phyloP scores from a whole-genome alignment of 2,888 invertebrate genomes.

The Uloborus plumipes region DNA sequence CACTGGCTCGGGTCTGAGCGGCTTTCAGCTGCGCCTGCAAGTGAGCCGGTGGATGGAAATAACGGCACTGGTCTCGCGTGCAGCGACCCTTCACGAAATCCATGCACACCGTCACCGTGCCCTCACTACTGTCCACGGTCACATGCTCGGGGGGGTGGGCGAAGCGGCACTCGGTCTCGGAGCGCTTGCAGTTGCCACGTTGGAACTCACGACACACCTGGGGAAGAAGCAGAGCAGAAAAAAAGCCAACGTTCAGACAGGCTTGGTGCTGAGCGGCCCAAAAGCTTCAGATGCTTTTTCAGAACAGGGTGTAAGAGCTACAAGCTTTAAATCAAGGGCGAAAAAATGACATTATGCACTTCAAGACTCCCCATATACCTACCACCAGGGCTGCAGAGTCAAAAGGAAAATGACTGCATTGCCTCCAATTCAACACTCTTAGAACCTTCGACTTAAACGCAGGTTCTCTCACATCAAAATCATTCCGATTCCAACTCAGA shows the following conservation, averaged over 20 bases:
- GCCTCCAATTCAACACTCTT: too few relatives aligned
- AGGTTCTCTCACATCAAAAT: too few relatives aligned
- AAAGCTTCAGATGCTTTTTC: background rate
- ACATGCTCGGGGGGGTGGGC: conserved; percentile 97
- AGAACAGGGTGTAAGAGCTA: too few relatives aligned
- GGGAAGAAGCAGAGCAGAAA: conserved; percentile 39
- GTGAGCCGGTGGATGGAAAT: conserved; percentile 99
- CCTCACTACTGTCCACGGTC: conserved; percentile 92
- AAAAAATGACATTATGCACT: too few relatives aligned
- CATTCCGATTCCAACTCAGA: too few relatives aligned
- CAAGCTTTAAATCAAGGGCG: too few relatives aligned
- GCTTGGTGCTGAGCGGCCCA: conserved; percentile 6
- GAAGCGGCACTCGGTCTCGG: conserved; percentile 98
- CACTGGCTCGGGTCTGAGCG: conserved; percentile 57
- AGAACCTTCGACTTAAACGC: too few relatives aligned
- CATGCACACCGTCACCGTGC: conserved; percentile 99
- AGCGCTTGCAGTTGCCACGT: conserved; percentile 98
- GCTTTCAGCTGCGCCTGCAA: conserved; percentile 97
- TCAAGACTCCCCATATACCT: too few relatives aligned
- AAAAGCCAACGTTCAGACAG: conserved; percentile 33
- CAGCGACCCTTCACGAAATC: conserved; percentile 99
- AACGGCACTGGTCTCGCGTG: conserved; percentile 99
- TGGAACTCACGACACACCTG: conserved; percentile 93
- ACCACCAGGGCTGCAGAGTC: too few relatives aligned
- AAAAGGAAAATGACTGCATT: too few relatives aligned